Percentiles rank a stretch among this genome's conserved stretches.
These are phyloP conservation scores for Anabas testudineus DNA, from an alignment of 2,797 vertebrate species.

Conservation along the genomic window DNA sequence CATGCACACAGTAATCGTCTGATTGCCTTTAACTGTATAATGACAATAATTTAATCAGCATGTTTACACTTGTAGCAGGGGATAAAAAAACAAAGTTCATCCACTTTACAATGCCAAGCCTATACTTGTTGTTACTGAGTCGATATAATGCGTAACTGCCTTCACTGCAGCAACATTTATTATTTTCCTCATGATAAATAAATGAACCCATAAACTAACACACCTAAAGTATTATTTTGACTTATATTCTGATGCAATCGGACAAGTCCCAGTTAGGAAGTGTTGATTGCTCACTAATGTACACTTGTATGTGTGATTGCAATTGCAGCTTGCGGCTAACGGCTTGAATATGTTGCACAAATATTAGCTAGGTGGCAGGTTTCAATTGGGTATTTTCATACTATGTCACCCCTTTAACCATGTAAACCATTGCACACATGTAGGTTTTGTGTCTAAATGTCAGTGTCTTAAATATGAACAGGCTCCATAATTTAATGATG, in stretches of 20 bases:
- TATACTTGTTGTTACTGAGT: slow-evolving; percentile 21
- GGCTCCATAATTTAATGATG: too few relatives aligned
- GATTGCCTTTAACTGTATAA: slow-evolving; percentile 34
- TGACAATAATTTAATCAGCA: slow-evolving; percentile 25
- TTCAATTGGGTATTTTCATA: neutral
- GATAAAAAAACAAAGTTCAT: slow-evolving; percentile 1
- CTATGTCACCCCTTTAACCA: neutral
- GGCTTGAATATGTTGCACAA: too few relatives aligned
- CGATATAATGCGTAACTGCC: neutral
- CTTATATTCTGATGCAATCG: neutral
- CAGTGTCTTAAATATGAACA: too few relatives aligned
- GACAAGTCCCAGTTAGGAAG: too few relatives aligned
- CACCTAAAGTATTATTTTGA: neutral
- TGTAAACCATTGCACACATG: too few relatives aligned
- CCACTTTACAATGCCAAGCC: slow-evolving; percentile 14
- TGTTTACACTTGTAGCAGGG: slow-evolving; percentile 22
- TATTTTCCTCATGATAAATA: neutral
- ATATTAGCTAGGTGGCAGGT: neutral
- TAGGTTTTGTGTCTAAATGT: too few relatives aligned
- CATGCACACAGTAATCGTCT: slow-evolving; percentile 20
- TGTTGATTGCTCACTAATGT: neutral
- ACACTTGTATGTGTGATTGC: too few relatives aligned
- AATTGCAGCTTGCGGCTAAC: too few relatives aligned
- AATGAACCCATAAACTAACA: neutral
- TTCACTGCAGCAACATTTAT: neutral